Conservation (phyloP, 2,888 invertebrate genomes). For the Phyllotreta striolata region DNA sequence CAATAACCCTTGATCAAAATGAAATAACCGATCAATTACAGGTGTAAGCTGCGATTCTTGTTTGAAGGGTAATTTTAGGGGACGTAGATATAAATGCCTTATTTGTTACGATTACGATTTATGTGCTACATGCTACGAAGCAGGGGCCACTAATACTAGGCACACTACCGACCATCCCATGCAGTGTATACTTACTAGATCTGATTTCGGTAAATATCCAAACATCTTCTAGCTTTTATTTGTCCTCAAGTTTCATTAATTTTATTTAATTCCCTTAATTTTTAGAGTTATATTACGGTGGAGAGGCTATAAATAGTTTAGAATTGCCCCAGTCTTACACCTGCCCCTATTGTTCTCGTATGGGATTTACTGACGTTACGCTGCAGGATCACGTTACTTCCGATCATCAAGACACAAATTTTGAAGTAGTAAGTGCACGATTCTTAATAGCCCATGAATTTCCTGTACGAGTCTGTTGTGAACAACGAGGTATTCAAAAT, state of each 20-base stretch:
- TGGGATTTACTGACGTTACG: constrained; percentile 94
- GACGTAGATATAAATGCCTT: constrained; percentile 98
- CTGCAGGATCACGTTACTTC: constrained; percentile 90
- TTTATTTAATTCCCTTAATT: constrained; percentile 35
- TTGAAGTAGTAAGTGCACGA: constrained; percentile 77
- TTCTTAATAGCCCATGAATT: constrained; percentile 14
- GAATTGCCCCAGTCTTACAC: constrained; percentile 97
- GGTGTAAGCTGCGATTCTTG: constrained; percentile 99
- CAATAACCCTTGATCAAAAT: constrained; percentile 1
- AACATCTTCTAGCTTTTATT: too few relatives aligned
- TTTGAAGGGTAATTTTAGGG: constrained; percentile 96
- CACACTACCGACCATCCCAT: constrained; percentile 97
- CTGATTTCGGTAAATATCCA: constrained; percentile 84
- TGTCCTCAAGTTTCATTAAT: too few relatives aligned
- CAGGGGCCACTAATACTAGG: constrained; percentile 87
- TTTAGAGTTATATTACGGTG: constrained; percentile 93
- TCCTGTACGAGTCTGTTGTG: neutral
- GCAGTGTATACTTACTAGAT: constrained; percentile 97
- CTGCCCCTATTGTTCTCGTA: constrained; percentile 96
- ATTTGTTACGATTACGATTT: constrained; percentile 99
- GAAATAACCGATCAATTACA: constrained; percentile 61
- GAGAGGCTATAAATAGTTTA: constrained; percentile 86
- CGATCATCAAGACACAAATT: constrained; percentile 90
- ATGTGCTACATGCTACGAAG: constrained; percentile 95
- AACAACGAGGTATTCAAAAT: too few relatives aligned